A percentile compares a stretch with the other conserved stretches of the same genome.
phyloP scores from a whole-genome alignment of 2,113 vertebrate species.

The Podiceps cristatus region DNA sequence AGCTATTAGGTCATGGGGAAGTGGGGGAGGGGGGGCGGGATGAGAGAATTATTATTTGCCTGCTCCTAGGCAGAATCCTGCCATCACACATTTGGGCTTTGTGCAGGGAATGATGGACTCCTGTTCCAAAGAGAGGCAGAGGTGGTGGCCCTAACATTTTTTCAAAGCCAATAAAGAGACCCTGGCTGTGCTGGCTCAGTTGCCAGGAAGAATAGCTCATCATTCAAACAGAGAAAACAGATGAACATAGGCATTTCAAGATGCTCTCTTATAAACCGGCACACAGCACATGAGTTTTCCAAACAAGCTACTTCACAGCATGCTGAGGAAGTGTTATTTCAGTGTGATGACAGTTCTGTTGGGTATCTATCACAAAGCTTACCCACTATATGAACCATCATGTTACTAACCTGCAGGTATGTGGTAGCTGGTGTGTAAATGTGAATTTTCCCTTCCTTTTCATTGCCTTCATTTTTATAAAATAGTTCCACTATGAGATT shows the following conservation, averaged over 20 bases:
- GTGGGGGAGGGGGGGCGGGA: too few species aligned
- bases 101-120: neutral
- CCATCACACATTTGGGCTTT: neutral
- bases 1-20: neutral
- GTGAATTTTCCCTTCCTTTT: conserved; percentile 80
- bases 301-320: neutral
- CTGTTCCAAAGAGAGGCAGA: neutral
- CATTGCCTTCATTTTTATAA: conserved; percentile 73
- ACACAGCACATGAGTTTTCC: neutral
- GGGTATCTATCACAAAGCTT: neutral
- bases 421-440: conserved; percentile 78
- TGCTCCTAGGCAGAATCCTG: neutral
- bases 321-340: neutral
- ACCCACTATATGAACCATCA: neutral
- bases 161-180: neutral
- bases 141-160: neutral
- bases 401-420: conserved; percentile 78
- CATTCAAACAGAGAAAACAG: neutral
- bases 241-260: neutral
- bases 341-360: neutral
- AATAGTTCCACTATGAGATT: conserved; percentile 80
- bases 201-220: neutral
- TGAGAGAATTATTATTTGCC: neutral
- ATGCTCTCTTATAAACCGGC: neutral
- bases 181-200: neutral